Evolutionary conservation across 2,888 invertebrate genomes (phyloP), one percentile per base, ranked within the genome.

Genomic region (Lithodes maja): DNA sequence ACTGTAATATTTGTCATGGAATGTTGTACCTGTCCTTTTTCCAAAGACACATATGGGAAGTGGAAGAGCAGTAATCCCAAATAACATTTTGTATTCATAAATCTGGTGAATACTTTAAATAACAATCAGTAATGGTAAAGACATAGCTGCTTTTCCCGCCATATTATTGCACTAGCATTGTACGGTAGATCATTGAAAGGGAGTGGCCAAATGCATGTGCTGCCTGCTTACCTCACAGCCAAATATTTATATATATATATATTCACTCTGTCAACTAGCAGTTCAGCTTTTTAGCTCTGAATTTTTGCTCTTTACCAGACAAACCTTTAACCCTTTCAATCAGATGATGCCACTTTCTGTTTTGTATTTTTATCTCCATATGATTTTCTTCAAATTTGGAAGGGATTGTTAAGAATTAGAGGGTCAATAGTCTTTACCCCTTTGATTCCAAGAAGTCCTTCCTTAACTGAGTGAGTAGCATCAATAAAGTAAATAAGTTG

Each of bases 171-270:
- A 79, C 80, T 71, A 87, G 87, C 87, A 80, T 88, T 84, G 74
- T 88, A 80, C 69, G 79, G 83, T 88, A 88, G 88, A 69, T 69
- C 84, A 80, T 82, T 88, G 88, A 88, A 88, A 88, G 88, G 88
- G 88, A 88, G 88, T 88, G 88, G 88, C 88, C 88, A 88, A 88
- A 80, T 52, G 88, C 88, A 88, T 88, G 88, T 74, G 84, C 79
- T 88, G 88, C 88, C 83, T 88, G 88, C 88, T 78, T 80, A 87
- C 83, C 83, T 83, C 87, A 87, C 83, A 87, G 87, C 87, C 87
- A n/a, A 33, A 33, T 33, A 33, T 33, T 33, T 33, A 33, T 33
- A 33, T 33, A 33, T 33, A 33, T 33, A 33, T 33, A 33, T 71
- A 71, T 71, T 79, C 53, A 77, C 71, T 69, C 49, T 83, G 85